Percentiles rank a stretch among this genome's conserved stretches.
Conservation (phyloP, 2,797 vertebrate genomes). For the Chaetodon trifasciatus region DNA sequence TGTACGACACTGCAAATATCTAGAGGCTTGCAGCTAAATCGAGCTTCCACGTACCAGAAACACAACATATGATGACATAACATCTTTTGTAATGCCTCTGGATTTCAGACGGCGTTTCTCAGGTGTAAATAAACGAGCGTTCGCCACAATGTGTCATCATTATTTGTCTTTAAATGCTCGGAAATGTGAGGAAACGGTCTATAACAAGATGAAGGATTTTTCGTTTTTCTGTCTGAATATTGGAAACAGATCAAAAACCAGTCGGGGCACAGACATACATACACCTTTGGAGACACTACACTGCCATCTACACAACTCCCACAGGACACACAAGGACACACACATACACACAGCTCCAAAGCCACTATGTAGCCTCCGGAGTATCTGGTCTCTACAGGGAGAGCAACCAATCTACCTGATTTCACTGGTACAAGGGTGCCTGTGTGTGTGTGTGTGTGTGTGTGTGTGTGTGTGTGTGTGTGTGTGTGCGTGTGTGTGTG, state of each 20-base stretch:
- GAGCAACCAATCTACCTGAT: constrained; percentile 66
- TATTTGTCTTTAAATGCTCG: constrained; percentile 25
- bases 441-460: constrained; percentile 14
- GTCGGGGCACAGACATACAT: constrained; percentile 7
- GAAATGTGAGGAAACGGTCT: constrained; percentile 17
- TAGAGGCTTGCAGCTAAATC: constrained; percentile 57
- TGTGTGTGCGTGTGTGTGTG: constrained; percentile 20
- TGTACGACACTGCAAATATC: constrained; percentile 49
- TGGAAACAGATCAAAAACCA: constrained; percentile 17
- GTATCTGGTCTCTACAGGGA: constrained; percentile 61
- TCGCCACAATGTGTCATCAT: neutral
- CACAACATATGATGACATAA: constrained; percentile 56
- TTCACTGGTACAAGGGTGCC: constrained; percentile 38
- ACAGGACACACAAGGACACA: constrained; percentile 23
- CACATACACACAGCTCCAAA: constrained; percentile 42
- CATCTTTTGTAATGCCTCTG: constrained; percentile 45
- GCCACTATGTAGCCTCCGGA: constrained; percentile 60
- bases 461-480: neutral
- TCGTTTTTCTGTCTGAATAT: constrained; percentile 10
- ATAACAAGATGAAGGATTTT: constrained; percentile 13
- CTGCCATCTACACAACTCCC: constrained; percentile 13
- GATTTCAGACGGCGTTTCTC: constrained; percentile 32
- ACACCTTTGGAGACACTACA: constrained; percentile 8
- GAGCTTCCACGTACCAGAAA: constrained; percentile 45
- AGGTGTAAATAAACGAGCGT: constrained; percentile 46